phyloP scores from a whole-genome alignment of 2,797 vertebrate species.

The Rhinophrynus dorsalis region DNA sequence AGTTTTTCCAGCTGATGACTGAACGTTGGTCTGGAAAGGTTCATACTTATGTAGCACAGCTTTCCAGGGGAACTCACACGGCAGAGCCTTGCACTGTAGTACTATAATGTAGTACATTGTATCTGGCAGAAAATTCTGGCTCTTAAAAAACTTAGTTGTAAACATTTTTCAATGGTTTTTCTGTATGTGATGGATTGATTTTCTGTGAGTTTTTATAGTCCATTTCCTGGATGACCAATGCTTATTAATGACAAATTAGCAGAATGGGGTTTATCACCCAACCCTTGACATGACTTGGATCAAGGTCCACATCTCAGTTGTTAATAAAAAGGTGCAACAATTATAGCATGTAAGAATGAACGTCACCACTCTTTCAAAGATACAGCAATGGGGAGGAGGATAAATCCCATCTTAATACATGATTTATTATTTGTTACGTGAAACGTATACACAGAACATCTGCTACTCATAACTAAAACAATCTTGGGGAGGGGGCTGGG shows the following conservation, averaged over 20 bases:
- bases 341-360: not conserved
- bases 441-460: constrained; percentile 20
- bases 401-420: not conserved
- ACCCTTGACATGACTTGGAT: too few species aligned
- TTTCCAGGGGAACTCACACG: not conserved
- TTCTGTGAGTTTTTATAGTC: too few species aligned
- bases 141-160: too few species aligned
- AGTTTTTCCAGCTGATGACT: constrained; percentile 18
- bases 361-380: not conserved
- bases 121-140: too few species aligned
- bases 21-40: constrained; percentile 3
- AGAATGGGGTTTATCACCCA: too few species aligned
- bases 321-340: not conserved
- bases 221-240: too few species aligned
- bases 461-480: constrained; percentile 24
- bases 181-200: too few species aligned
- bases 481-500: not conserved
- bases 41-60: not conserved
- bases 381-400: not conserved
- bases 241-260: too few species aligned
- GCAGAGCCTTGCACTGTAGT: not conserved
- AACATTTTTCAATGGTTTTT: too few species aligned
- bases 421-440: not conserved
- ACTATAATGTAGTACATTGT: too few species aligned
- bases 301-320: not conserved